phyloP scores from a whole-genome alignment of 1,140 invertebrate species.

The Aphidius ervi region DNA sequence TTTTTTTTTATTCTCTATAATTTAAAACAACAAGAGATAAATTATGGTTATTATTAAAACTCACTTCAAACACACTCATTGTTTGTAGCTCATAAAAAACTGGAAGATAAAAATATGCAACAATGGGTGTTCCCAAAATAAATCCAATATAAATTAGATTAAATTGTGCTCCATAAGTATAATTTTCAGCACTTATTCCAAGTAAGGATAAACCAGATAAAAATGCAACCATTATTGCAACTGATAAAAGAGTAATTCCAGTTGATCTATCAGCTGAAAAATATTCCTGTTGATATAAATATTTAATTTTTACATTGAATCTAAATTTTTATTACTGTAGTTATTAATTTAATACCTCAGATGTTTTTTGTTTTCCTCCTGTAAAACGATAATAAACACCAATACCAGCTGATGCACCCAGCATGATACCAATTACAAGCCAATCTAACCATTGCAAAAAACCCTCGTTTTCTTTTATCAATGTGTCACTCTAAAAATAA shows the following conservation, averaged over 20 bases:
- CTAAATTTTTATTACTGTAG: constrained; percentile 11
- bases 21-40: background rate
- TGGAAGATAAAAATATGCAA: constrained; percentile 78
- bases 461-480: background rate
- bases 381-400: constrained; percentile 81
- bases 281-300: constrained; percentile 63
- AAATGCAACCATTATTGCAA: constrained; percentile 89
- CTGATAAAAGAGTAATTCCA: constrained; percentile 73
- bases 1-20: background rate
- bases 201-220: constrained; percentile 90
- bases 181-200: constrained; percentile 82
- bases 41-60: background rate
- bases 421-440: constrained; percentile 36
- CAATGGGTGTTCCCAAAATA: constrained; percentile 71
- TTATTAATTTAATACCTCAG: constrained; percentile 55
- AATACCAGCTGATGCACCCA: constrained; percentile 55
- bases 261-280: constrained; percentile 76
- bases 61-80: constrained; percentile 83
- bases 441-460: constrained; percentile 36
- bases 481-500: background rate
- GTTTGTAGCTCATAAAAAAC: constrained; percentile 82
- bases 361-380: constrained; percentile 81
- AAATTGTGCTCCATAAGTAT: constrained; percentile 76
- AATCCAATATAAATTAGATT: constrained; percentile 73
- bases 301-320: constrained; percentile 7